These are phyloP conservation scores for Eupithecia tripunctaria DNA, from an alignment of 2,888 invertebrate species.

Conservation along the genomic window DNA sequence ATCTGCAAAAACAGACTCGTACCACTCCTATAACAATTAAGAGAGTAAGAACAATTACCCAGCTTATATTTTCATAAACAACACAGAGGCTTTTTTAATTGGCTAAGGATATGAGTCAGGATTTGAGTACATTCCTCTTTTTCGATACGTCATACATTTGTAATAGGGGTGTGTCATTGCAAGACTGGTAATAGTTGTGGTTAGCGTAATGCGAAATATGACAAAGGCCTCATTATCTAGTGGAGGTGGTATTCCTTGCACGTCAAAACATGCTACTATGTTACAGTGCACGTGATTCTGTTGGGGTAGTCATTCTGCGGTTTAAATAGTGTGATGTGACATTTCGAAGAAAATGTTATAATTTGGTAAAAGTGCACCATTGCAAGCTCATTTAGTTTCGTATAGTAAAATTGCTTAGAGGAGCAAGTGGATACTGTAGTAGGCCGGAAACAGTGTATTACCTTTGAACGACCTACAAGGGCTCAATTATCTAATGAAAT, in stretches of 20 bases:
- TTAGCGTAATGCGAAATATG: slow-evolving; percentile 19
- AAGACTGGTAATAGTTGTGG: slow-evolving; percentile 50
- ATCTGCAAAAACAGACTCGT: too few species aligned
- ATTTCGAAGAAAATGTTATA: neutral
- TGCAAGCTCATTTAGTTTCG: too few species aligned
- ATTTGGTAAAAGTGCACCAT: too few species aligned
- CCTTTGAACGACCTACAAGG: neutral
- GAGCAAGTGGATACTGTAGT: neutral
- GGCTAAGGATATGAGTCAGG: slow-evolving; percentile 52
- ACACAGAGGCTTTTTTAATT: slow-evolving; percentile 37
- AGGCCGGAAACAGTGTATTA: neutral
- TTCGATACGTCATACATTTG: slow-evolving; percentile 50
- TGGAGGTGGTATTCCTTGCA: slow-evolving; percentile 9
- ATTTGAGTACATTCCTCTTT: slow-evolving; percentile 47
- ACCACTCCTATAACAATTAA: neutral
- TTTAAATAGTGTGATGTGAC: neutral
- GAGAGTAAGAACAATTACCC: neutral
- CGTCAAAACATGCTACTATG: slow-evolving; percentile 18
- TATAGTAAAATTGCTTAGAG: too few species aligned
- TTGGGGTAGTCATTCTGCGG: neutral
- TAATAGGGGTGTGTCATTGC: slow-evolving; percentile 68
- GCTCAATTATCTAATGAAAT: neutral
- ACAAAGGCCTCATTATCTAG: slow-evolving; percentile 25
- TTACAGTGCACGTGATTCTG: neutral
- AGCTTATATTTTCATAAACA: slow-evolving; percentile 16